phyloP scores from a whole-genome alignment of 2,797 vertebrate species.

The Helicolenus hilgendorfi region DNA sequence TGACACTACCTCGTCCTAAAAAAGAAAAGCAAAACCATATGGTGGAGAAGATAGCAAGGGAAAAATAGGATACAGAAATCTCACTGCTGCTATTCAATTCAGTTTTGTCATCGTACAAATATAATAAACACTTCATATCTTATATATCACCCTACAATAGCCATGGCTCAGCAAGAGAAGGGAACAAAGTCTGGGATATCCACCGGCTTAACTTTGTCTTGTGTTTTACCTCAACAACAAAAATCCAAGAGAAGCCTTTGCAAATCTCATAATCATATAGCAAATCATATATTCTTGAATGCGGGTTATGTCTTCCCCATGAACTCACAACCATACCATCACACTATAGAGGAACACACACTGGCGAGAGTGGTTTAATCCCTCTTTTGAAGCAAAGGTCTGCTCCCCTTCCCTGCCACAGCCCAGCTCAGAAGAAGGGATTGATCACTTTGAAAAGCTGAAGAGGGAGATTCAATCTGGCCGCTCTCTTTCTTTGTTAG shows the following conservation, averaged over 20 bases:
- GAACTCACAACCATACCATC: background rate
- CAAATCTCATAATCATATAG: background rate
- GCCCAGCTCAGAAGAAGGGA: background rate
- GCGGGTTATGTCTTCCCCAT: background rate
- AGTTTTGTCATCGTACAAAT: background rate
- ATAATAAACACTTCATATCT: background rate
- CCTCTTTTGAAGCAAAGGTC: conserved; percentile 22
- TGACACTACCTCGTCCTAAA: background rate
- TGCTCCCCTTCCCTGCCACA: background rate
- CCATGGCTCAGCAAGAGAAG: background rate
- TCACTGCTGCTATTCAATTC: background rate
- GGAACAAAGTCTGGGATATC: background rate
- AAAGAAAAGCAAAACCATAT: background rate
- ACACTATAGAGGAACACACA: background rate
- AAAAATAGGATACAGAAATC: background rate
- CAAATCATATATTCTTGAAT: background rate
- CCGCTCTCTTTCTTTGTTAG: fast-evolving
- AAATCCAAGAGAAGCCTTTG: background rate
- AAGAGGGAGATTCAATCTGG: background rate
- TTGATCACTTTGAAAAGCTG: conserved; percentile 36
- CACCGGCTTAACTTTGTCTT: background rate
- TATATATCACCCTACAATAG: background rate
- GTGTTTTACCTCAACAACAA: background rate
- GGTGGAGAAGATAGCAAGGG: background rate
- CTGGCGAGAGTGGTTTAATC: background rate